These are phyloP conservation scores for Pelobates fuscus DNA, from an alignment of 2,113 vertebrate species.

Conservation along the genomic window DNA sequence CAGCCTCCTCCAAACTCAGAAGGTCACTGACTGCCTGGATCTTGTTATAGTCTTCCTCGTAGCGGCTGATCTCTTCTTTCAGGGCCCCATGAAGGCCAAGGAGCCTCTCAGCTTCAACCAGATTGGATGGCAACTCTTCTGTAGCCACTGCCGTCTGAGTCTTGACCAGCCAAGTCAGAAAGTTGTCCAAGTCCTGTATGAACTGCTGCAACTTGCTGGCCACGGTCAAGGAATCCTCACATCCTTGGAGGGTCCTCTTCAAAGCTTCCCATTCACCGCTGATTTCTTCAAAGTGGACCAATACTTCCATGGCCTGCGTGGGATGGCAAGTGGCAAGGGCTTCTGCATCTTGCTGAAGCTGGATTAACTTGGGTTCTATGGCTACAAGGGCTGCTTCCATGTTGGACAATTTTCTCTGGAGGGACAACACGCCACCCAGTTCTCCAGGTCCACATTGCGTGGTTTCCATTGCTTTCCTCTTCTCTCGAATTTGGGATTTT, in stretches of 20 bases:
- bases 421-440: slow-evolving; percentile 75
- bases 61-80: slow-evolving; percentile 91
- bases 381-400: slow-evolving; percentile 86
- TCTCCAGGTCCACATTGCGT: slow-evolving; percentile 78
- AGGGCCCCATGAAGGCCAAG: slow-evolving; percentile 83
- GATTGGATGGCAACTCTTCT: slow-evolving; percentile 73
- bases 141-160: slow-evolving; percentile 79
- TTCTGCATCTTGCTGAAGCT: slow-evolving; percentile 84
- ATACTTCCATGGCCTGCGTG: slow-evolving; percentile 73
- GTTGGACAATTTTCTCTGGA: slow-evolving; percentile 86
- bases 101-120: slow-evolving; percentile 81
- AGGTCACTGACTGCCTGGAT: slow-evolving; percentile 89
- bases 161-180: slow-evolving; percentile 89
- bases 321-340: slow-evolving; percentile 75
- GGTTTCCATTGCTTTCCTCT: slow-evolving; percentile 84
- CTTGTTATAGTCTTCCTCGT: slow-evolving; percentile 86
- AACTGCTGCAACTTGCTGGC: slow-evolving; percentile 86
- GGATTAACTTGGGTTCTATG: slow-evolving; percentile 84
- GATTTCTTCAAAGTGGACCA: slow-evolving; percentile 84
- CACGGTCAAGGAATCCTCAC: slow-evolving; percentile 83
- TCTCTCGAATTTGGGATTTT: slow-evolving; percentile 85
- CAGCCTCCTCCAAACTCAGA: slow-evolving; percentile 81
- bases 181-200: slow-evolving; percentile 87
- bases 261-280: slow-evolving; percentile 86
- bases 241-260: slow-evolving; percentile 80